Evolutionary conservation across 2,888 invertebrate species (phyloP).

Genomic region (Troides helena): DNA sequence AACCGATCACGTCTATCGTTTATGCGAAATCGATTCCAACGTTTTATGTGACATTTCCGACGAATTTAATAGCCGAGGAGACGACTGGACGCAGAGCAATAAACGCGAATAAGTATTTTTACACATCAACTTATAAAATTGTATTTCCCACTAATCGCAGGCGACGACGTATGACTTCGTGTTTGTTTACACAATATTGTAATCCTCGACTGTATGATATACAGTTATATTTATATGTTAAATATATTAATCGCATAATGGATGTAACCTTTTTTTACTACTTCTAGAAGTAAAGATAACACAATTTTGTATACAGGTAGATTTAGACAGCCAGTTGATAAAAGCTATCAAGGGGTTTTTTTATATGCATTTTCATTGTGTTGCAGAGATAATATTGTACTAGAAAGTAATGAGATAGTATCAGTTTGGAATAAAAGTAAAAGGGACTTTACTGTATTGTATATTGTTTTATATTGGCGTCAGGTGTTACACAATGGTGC

Average conservation of each 20-base stretch:
- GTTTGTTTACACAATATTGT: constrained; percentile 4
- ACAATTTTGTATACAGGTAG: too few species aligned
- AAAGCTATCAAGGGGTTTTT: too few species aligned
- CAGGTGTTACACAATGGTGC: constrained; percentile 43
- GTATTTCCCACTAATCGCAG: constrained; percentile 48
- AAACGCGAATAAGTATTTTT: constrained; percentile 74
- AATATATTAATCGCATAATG: too few species aligned
- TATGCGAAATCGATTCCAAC: constrained; percentile 77
- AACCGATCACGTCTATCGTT: constrained; percentile 74
- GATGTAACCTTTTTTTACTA: too few species aligned
- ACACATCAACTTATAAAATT: constrained; percentile 71
- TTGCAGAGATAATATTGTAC: too few species aligned
- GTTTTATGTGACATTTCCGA: constrained; percentile 76
- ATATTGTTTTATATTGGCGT: constrained; percentile 34
- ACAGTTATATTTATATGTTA: too few species aligned
- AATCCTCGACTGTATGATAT: too few species aligned
- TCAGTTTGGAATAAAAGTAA: too few species aligned
- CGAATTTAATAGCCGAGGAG: constrained; percentile 73
- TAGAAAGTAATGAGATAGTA: too few species aligned
- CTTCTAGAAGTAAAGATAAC: too few species aligned
- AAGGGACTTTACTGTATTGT: background rate
- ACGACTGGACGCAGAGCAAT: constrained; percentile 74
- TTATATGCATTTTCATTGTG: too few species aligned
- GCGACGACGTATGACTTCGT: background rate
- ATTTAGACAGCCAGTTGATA: too few species aligned